Percentiles rank a stretch among this genome's conserved stretches.
Evolutionary conservation across 2,888 invertebrate species (phyloP).

Genomic region (Glyphotaelius pellucidus): DNA sequence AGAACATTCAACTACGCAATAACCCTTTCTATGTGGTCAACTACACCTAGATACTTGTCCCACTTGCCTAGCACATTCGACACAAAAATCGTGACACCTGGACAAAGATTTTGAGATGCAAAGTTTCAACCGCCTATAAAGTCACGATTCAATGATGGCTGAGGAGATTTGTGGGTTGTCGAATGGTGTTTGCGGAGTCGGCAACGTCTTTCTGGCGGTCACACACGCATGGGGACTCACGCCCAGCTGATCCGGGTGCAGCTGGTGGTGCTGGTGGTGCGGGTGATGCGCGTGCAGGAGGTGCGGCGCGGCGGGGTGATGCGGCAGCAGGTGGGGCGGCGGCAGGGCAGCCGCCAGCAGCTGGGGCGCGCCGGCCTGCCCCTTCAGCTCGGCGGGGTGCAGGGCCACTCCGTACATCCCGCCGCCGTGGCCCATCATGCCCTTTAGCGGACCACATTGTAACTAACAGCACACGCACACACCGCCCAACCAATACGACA

Average conservation of each 20-base stretch:
- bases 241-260: slow-evolving; percentile 82
- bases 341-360: slow-evolving; percentile 77
- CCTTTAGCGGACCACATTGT: slow-evolving; percentile 19
- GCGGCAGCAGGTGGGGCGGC: slow-evolving; percentile 76
- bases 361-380: slow-evolving; percentile 71
- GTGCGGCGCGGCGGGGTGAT: slow-evolving; percentile 78
- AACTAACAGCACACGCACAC: neutral
- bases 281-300: slow-evolving; percentile 73
- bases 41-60: too few relatives aligned
- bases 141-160: neutral
- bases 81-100: too few relatives aligned
- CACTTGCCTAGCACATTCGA: too few relatives aligned
- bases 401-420: slow-evolving; percentile 63
- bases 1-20: too few relatives aligned
- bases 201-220: slow-evolving; percentile 20
- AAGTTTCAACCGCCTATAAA: neutral
- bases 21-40: too few relatives aligned
- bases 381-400: slow-evolving; percentile 68
- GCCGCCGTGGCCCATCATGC: slow-evolving; percentile 56
- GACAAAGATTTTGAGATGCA: neutral
- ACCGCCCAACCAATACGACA: neutral
- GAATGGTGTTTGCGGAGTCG: slow-evolving; percentile 49
- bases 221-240: slow-evolving; percentile 71
- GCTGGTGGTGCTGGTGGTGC: slow-evolving; percentile 73
- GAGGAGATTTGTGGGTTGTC: neutral